Base-by-base conservation (phyloP, 2,113 vertebrate species). In the Willisornis vidua region DNA sequence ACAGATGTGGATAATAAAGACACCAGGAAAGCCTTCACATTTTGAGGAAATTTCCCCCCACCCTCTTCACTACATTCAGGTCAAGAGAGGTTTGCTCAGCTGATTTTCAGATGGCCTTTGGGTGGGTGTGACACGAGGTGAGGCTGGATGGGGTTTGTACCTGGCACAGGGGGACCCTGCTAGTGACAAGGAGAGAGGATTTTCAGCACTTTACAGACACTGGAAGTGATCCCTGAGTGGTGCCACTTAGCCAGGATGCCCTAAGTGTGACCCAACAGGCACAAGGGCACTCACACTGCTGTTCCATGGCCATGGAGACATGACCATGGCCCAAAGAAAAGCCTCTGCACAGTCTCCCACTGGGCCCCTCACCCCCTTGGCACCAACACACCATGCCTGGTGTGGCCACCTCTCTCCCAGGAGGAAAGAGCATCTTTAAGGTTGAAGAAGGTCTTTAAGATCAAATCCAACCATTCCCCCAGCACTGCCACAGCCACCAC, bases 1-100 rank as follows among this genome's bases (percentile, higher is more conserved):
- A 28, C 57, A 95, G 90, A 63, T 33, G 61, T 33, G 63, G 76
- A 68, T 75, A 77, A 51, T 39, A 71, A 93, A 93, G 85, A 26
- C 37, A 48, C 46, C 89, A 83, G 79, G 72, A 86, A 87, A 94
- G 58, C 59, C 78, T 76, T 65, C 9, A 1, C 4, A 22, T 45
- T 85, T 66, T 61, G 74, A 70, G 85, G 41, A 12, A 4, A 66
- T 87, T 94, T 87, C 52, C 8, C 46, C 55, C 68, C 51, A 33
- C 4, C 7, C 48, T 86, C 61, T 91, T 85, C 22, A 24, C 31
- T 76, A 46, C 39, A 29, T 23, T 14, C 33, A 14, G 41, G 33
- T 7, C 35, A 33, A 71, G 68, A 24, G 1, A 66, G 51, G n/a
- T 31, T 59, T 51, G 39, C 62, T 52, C 41, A 55, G 54, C 12